Evolutionary conservation across 2,113 vertebrate genomes (phyloP).

Genomic region (Solea solea): DNA sequence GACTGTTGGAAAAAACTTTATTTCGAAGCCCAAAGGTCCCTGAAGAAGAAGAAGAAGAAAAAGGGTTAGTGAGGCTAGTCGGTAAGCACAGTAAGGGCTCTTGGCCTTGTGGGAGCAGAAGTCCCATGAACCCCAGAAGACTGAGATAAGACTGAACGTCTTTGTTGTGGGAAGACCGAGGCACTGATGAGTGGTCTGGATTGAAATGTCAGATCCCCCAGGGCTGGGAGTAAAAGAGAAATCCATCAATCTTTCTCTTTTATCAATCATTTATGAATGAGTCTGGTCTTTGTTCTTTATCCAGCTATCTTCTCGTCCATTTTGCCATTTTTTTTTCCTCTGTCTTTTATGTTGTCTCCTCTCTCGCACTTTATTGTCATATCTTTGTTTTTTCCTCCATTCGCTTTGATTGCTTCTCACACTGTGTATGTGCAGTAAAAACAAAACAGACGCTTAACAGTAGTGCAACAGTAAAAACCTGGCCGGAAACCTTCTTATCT

Average conservation of each 20-base stretch:
- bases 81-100: slow-evolving; percentile 64
- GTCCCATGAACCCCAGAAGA: slow-evolving; percentile 46
- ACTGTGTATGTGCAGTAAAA: not conserved
- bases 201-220: slow-evolving; percentile 75
- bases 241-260: slow-evolving; percentile 68
- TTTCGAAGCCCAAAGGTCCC: slow-evolving; percentile 39
- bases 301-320: slow-evolving; percentile 6
- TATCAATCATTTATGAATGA: slow-evolving; percentile 62
- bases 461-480: not conserved
- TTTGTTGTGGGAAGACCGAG: slow-evolving; percentile 69
- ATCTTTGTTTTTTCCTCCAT: not conserved
- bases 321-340: slow-evolving; percentile 11
- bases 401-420: not conserved
- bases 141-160: slow-evolving; percentile 63
- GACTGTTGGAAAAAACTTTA: slow-evolving; percentile 33
- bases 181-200: slow-evolving; percentile 59
- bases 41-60: slow-evolving; percentile 24
- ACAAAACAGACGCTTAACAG: slow-evolving; percentile 7
- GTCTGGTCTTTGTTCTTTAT: slow-evolving; percentile 43
- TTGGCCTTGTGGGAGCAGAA: slow-evolving; percentile 48
- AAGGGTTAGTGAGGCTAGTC: slow-evolving; percentile 46
- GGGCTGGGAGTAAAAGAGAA: slow-evolving; percentile 51
- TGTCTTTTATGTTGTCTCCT: slow-evolving; percentile 20
- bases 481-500: too few species aligned
- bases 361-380: not conserved